Evolutionary conservation across 2,888 invertebrate genomes (phyloP).

Genomic region (Julus scanicus): DNA sequence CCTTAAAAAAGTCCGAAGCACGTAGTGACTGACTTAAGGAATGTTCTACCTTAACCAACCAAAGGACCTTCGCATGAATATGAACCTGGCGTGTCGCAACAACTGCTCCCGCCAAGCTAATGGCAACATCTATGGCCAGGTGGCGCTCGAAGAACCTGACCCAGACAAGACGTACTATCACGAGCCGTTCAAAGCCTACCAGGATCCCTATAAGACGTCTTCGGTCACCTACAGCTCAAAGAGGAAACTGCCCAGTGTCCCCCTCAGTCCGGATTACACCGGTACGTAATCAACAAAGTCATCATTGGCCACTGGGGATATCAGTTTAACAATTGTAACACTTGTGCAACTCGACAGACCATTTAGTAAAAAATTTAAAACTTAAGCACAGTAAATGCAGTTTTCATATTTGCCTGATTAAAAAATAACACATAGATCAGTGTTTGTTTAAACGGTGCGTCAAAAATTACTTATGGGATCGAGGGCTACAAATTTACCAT

Average conservation of each 20-base stretch:
- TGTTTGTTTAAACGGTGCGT: no score
- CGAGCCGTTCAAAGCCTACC: slow-evolving; percentile 65
- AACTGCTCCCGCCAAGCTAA: slow-evolving; percentile 62
- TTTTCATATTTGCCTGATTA: no score
- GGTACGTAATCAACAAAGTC: slow-evolving; percentile 65
- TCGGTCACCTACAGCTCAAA: slow-evolving; percentile 62
- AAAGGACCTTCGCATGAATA: slow-evolving; percentile 59
- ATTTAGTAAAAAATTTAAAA: no score
- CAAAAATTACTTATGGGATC: no score
- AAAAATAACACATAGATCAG: no score
- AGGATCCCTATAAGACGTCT: slow-evolving; percentile 58
- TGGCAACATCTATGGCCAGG: slow-evolving; percentile 67
- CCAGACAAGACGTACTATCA: slow-evolving; percentile 66
- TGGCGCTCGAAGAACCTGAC: slow-evolving; percentile 65
- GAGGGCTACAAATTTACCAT: no score
- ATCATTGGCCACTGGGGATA: no score
- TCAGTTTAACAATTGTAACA: no score
- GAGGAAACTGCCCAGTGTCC: slow-evolving; percentile 65
- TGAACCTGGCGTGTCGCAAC: slow-evolving; percentile 58
- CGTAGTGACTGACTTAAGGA: slow-evolving; percentile 57
- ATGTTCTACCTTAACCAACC: slow-evolving; percentile 59
- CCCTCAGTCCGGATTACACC: slow-evolving; percentile 71
- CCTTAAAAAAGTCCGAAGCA: slow-evolving; percentile 51
- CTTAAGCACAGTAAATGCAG: no score
- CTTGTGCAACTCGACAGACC: no score